Base-by-base conservation (phyloP, 2,113 vertebrate genomes). In the Campylorhamphus procurvoides region DNA sequence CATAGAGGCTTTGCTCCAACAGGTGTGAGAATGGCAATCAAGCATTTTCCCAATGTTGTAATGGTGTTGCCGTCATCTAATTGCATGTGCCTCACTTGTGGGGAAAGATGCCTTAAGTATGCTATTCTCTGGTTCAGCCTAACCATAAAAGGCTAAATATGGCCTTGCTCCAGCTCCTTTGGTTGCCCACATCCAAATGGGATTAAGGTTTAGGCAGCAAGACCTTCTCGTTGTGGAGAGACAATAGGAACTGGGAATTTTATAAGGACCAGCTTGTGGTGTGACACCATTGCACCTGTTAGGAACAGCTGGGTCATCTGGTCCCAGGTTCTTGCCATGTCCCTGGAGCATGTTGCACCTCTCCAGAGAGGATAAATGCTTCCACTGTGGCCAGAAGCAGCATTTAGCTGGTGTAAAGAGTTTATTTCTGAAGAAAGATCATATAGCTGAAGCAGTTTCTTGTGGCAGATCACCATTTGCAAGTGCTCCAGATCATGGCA, bases 21-120 rank as follows among this genome's bases (percentile, higher is more conserved):
- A 94, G 73, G 90, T 87, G 84, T 5, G 40, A 66, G 88, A 60
- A n/a, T 76, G 92, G 39, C 75, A 73, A 88, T 53, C 44, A 35
- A 89, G 63, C 37, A 0, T 47, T 64, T 90, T 78, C 92, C 82
- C 83, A 64, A 1, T 76, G 82, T 63, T 90, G 90, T 94, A 92
- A 92, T 94, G 42, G 7, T 18, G 37, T 40, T 95, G 64, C 64
- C 0, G 47, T 96, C 96, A 93, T 90, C 92, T 96, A 96, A 96
- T 96, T 95, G 84, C 76, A 17, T 15, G 31, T n/a, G 64, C 56
- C 75, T 88, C 10, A 9, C 0, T 4, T 60, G 52, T 68, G 72
- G 88, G 76, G 64, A 86, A 56, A 39, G 83, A 72, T 53, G 76
- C 39, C 25, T 42, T 35, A n/a, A 55, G 63, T 23, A 42, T 67